Base-by-base conservation (phyloP, 2,113 vertebrate species). In the Centropus unirufus region DNA sequence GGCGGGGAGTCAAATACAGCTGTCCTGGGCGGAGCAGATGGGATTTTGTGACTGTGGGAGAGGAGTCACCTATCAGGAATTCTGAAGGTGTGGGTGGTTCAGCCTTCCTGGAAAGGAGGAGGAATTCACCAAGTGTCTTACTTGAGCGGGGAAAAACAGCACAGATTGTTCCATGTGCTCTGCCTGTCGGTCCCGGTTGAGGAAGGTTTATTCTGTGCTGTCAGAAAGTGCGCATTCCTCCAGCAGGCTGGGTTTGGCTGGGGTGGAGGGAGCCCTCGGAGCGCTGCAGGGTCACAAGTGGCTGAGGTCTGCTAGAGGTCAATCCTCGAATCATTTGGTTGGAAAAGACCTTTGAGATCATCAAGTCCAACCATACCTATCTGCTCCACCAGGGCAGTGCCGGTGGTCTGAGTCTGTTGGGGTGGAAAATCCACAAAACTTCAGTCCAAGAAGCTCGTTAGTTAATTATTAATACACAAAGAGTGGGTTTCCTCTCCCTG, bases 171-270 rank as follows among this genome's bases (percentile, higher is more conserved):
- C 91, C 72, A 4, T 32, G 24, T 27, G 67, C 81, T 73, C 59
- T 73, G 80, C 89, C 76, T 34, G 1, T 64, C 40, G 24, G 36
- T 29, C 63, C 94, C 72, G 8, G 1, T 9, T 8, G 40, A 62
- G 89, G 57, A 58, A 39, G 34, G 20, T 59, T 89, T 85, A 9
- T 73, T 77, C 63, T 14, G 36, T 90, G 27, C 88, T 94, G 80
- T 92, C 76, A 87, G 79, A 89, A 85, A 84, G 42, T 2, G 14
- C 44, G 51, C 90, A 51, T 97, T 97, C 76, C 20, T 96, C 7
- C 59, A 23, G 79, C 76, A 77, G 94, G 82, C 19, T 90, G 63
- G 90, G 89, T 17, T 51, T 27, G 55, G 44, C 36, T 7, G 36
- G 36, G 44, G 11, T 6, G 83, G 73, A 29, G 36, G 46, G 18